Evolutionary conservation across 1,140 invertebrate genomes (phyloP), one percentile per base, ranked within the genome.

Genomic region (Atta texana): DNA sequence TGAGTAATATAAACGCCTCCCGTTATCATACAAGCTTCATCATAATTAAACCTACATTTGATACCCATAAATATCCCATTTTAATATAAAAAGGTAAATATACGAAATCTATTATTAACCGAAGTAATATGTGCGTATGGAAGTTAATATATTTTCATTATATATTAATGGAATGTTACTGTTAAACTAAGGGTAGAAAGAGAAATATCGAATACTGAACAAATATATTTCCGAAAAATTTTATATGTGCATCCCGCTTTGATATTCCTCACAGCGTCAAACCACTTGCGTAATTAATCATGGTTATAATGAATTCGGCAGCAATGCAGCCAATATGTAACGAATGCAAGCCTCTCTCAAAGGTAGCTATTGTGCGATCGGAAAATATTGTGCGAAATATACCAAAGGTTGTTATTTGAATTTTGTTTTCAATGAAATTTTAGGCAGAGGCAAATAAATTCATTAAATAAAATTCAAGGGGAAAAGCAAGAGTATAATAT

Each of bases 201-300:
- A 75, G 24, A 84, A 84, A 84, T 61, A 51, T 16, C 31, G 31
- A 71, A 39, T 55, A 61, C 39, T 31, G 18, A 34, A 31, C 18
- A 44, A 81, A 74, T 28, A 44, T 61, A 51, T 74, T 84, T 61
- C 28, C n/a, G 24, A 74, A 87, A 85, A 68, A 49, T 84, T 55
- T 57, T 59, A 63, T 64, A 71, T 61, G 12, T 59, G 39, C 68
- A 49, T 74, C 55, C n/a, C 80, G 66, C 72, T 88, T 84, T 78
- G 31, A 74, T 89, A 77, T 88, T 57, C 55, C 21, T 24, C 31
- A 72, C 44, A 88, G n/a, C 78, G 85, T 88, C 88, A 85, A 89
- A 89, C 80, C 80, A 88, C 66, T 69, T 53, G 71, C 57, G 49
- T 74, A 78, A 63, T 88, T 89, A 89, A 89, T 89, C 66, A 85